Evolutionary conservation across 2,888 invertebrate genomes (phyloP), one percentile per base, ranked within the genome.

Genomic region (Drosophila kanekoi): DNA sequence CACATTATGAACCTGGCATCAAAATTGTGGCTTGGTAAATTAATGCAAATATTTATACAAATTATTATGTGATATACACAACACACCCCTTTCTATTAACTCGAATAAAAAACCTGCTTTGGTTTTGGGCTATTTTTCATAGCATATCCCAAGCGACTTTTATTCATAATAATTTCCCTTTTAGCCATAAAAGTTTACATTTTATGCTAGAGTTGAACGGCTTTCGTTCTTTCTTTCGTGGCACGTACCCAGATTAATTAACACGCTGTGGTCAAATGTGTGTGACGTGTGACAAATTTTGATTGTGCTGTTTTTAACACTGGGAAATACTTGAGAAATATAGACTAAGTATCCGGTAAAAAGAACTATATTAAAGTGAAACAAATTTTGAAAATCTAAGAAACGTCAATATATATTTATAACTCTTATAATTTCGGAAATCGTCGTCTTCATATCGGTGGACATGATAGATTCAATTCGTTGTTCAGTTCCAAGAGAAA

Each of bases 11-110:
- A n/a, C 35, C 37, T n/a, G 28, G 52, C 35, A 56, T 44, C 14
- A 18, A 49, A 48, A 57, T 45, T 43, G 58, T 51, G 49, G 59
- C 37, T 74, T 51, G 61, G 45, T 44, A 60, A 77, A 85, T 81
- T 72, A 81, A 75, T 72, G 85, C 85, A 85, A 84, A 85, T 84
- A 78, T 81, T 81, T 81, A 79, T 76, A 81, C 69, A 81, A 85
- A 81, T 85, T 81, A 81, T 81, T 72, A 81, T 85, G 68, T 85
- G 82, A 81, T 85, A 81, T 75, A 58, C 41, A 48, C 41, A 45
- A 41, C 9, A 16, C 41, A 13, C 28, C 14, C 11, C 13, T 9
- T 18, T 18, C 38, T 33, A 6, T 33, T 14, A n/a, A 18, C 3
- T 28, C 44, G 49, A 63, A 38, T 43, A 16, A 64, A 47, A 60